Evolutionary conservation across 2,888 invertebrate species (phyloP), one percentile per base, ranked within the genome.

Genomic region (Iselma pallidipennis): DNA sequence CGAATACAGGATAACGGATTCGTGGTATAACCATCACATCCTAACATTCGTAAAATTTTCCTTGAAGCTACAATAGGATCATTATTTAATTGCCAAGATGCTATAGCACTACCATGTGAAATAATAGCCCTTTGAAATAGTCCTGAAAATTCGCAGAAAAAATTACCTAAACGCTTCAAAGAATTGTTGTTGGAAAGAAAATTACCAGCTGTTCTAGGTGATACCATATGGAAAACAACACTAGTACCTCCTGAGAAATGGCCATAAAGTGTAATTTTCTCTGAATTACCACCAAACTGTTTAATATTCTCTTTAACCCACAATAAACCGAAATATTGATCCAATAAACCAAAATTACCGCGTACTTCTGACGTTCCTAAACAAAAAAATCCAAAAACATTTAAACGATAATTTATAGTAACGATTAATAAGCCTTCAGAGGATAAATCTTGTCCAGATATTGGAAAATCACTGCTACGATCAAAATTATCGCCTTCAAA

Each of bases 341-440:
- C 96, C 70, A 91, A 87, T 54, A 96, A 81, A 0, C 95, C 95
- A 62, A 93, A 87, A 80, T 96, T 96, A 0, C 96, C 95, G 0
- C 91, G 87, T 2, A 88, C 87, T 67, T 84, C 82, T 45, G 80
- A 69, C 6, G 83, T 82, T 29, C 83, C 84, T 65, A 88, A 77
- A 28, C 85, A 85, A 65, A 90, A 86, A 81, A 90, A 90, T 4
- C 88, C 89, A 67, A 91, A 87, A 26, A 91, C 83, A 73, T 91
- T 90, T 29, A 88, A 84, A 28, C 92, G 85, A 78, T 89, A 92
- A 69, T 87, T 87, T 23, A 89, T 85, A 2, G 88, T 88, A 1
- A 91, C 88, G 1, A 91, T 88, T 2, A 91, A 86, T 4, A 91
- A 76, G 2, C 88, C 89, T 78, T 90, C 89, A 4, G 88, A 85